These are phyloP conservation scores for Chiroxiphia lanceolata DNA, from an alignment of 2,797 vertebrate species.

Conservation along the genomic window DNA sequence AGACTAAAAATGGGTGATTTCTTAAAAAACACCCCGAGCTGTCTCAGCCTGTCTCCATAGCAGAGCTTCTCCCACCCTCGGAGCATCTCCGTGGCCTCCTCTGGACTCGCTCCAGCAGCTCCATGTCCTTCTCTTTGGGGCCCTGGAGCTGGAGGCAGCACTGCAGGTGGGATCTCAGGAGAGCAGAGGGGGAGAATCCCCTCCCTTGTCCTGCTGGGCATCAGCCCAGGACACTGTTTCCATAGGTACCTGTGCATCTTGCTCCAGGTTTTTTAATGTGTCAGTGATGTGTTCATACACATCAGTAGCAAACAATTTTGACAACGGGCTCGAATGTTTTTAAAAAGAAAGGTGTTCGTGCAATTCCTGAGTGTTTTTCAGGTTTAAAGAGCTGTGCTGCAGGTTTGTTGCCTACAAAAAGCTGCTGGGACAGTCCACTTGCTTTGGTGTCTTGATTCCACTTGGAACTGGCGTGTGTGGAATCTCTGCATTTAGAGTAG, in stretches of 20 bases:
- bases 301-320: not conserved
- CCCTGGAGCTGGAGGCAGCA: not conserved
- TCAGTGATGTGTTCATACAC: not conserved
- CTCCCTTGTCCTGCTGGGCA: not conserved
- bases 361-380: not conserved
- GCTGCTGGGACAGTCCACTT: not conserved
- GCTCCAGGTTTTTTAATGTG: not conserved
- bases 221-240: not conserved
- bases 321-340: not conserved
- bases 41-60: not conserved
- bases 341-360: not conserved
- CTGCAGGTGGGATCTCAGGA: not conserved
- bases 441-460: not conserved
- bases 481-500: not conserved
- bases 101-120: not conserved
- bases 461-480: fast-evolving
- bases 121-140: not conserved
- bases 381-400: not conserved
- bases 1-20: not conserved
- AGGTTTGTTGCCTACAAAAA: not conserved
- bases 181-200: not conserved
- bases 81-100: not conserved
- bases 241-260: not conserved
- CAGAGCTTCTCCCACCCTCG: not conserved
- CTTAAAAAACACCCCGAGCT: not conserved